Base-by-base conservation (phyloP, 1,140 invertebrate genomes). In the Bombus superbus region DNA sequence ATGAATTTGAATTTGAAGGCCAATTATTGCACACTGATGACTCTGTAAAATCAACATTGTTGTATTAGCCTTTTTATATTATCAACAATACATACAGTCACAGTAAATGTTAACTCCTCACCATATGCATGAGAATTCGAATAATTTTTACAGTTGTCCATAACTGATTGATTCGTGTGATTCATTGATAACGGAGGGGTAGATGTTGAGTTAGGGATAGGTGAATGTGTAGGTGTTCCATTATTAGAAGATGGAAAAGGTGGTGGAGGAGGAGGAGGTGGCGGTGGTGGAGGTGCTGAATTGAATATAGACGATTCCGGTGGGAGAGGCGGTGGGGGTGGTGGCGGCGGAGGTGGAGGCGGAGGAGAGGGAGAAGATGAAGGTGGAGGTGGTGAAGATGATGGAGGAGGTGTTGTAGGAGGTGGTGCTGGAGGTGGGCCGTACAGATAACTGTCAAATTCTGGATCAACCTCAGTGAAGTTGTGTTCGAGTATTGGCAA, bases 401-500 rank as follows among this genome's bases (percentile, higher is more conserved):
- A 89, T 5, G 90, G 86, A 3, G 93, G 90, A 6, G 92, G 89
- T 10, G 92, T 91, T 2, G 88, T 84, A 8, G 92, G 79, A 18
- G 86, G 86, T 15, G 91, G 89, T 32, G 73, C 71, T 10, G 91
- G 84, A 2, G 95, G 94, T 71, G 95, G 96, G 62, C 94, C 96
- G 87, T 97, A 96, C 2, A 97, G 93, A 89, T 97, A 97, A 86
- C 96, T 97, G 89, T 98, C 97, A 88, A 98, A 98, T 44, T 97
- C 96, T 35, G 96, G 95, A 93, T 98, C 97, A 8, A 97, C 95
- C 94, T 98, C 97, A 32, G 98, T 98, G 86, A 98, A 98, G 91
- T 97, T 97, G 92, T 98, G 97, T 35, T 96, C 96, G 40, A 97
- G 93, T 5, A 98, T 96, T 6, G 97, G 97, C 78, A 98, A 94